Percentiles rank a stretch among this genome's conserved stretches.
These are phyloP conservation scores for Syritta pipiens DNA, from an alignment of 2,888 invertebrate genomes.

Conservation along the genomic window DNA sequence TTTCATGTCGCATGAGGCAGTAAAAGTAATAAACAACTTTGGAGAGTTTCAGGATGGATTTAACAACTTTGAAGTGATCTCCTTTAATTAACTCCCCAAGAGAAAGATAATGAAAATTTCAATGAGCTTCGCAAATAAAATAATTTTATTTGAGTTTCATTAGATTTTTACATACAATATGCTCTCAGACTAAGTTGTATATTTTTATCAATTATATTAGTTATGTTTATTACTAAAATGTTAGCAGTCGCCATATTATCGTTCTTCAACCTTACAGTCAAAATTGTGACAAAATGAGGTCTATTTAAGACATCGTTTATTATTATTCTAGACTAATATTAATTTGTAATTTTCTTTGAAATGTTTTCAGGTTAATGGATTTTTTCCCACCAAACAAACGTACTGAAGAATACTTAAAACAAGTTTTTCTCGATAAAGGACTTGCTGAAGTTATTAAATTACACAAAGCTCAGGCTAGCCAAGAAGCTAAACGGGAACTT, in stretches of 20 bases:
- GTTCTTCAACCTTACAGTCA: too few species aligned
- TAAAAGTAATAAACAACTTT: too few species aligned
- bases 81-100: constrained; percentile 60
- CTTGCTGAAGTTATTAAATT: constrained; percentile 89
- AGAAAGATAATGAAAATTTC: constrained; percentile 25
- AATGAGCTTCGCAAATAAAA: constrained; percentile 64
- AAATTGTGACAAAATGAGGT: too few species aligned
- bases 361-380: constrained; percentile 87
- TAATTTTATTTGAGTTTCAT: not conserved
- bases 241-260: too few species aligned
- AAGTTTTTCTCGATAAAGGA: constrained; percentile 89
- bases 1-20: too few species aligned
- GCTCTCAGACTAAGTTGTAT: too few species aligned
- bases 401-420: constrained; percentile 91
- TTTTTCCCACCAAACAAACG: constrained; percentile 97
- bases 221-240: too few species aligned
- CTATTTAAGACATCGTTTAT: too few species aligned
- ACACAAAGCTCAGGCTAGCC: constrained; percentile 91
- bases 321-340: too few species aligned
- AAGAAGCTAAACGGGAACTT: constrained; percentile 89
- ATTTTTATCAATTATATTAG: too few species aligned
- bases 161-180: not conserved
- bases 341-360: constrained; percentile 12
- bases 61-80: constrained; percentile 20
- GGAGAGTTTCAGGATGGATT: constrained; percentile 23